A percentile compares a stretch with the other conserved stretches of the same genome.
phyloP scores from a whole-genome alignment of 2,888 invertebrate species.

The Bombyx huttoni region DNA sequence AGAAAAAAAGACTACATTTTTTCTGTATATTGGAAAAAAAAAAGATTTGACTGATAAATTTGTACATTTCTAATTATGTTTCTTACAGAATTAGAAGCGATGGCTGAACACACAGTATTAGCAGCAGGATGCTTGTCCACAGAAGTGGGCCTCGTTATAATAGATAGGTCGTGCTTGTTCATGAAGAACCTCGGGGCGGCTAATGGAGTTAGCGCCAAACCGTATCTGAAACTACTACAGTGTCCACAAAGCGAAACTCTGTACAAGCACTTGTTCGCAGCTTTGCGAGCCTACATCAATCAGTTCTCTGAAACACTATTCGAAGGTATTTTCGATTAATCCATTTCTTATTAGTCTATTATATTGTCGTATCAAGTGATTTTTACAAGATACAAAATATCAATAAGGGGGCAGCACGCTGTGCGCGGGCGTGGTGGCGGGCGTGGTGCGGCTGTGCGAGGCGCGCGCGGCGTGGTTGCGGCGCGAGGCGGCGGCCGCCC shows the following conservation, averaged over 20 bases:
- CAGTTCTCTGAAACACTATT: constrained; percentile 88
- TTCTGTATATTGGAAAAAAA: no score
- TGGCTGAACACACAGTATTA: constrained; percentile 52
- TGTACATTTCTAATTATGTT: constrained; percentile 1
- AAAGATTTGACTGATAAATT: no score
- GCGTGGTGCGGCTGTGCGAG: constrained; percentile 87
- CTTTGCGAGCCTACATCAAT: constrained; percentile 91
- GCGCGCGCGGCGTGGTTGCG: constrained; percentile 87
- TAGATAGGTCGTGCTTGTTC: constrained; percentile 90
- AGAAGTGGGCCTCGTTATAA: constrained; percentile 88
- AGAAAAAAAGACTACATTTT: no score
- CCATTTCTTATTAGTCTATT: neutral
- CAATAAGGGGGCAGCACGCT: constrained; percentile 79
- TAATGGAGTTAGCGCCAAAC: constrained; percentile 86
- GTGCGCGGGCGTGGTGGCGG: constrained; percentile 86
- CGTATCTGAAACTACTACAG: constrained; percentile 89
- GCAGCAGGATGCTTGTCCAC: constrained; percentile 78
- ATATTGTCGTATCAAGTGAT: neutral
- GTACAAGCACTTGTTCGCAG: constrained; percentile 92
- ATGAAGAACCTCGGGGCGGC: constrained; percentile 85
- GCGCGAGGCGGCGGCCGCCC: constrained; percentile 91
- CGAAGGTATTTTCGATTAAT: constrained; percentile 71
- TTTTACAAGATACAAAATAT: neutral
- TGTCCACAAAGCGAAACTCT: constrained; percentile 92
- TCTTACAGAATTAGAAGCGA: constrained; percentile 46